Conservation (phyloP, 2,888 invertebrate genomes). For the Lasioglossum morio region DNA sequence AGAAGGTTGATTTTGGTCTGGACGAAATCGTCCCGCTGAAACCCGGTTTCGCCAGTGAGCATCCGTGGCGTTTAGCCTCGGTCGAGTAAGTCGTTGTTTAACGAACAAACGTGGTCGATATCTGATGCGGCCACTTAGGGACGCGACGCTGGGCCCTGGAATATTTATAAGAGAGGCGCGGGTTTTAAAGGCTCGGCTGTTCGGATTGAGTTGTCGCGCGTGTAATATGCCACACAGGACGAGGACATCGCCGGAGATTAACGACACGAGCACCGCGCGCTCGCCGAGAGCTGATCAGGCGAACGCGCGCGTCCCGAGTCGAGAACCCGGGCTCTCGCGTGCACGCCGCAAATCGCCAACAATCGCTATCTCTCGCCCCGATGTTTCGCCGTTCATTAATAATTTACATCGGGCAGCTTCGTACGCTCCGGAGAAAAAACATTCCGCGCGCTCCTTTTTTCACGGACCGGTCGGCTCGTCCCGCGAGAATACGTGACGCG, state of each 20-base stretch:
- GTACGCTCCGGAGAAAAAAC: not conserved
- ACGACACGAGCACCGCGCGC: conserved; percentile 27
- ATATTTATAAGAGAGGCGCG: conserved; percentile 65
- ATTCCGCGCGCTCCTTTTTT: not conserved
- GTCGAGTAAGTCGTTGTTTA: conserved; percentile 10
- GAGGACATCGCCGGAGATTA: conserved; percentile 31
- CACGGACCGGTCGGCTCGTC: not conserved
- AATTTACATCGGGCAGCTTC: not conserved
- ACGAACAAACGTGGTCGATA: conserved; percentile 36
- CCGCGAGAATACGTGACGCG: not conserved
- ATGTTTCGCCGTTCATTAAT: not conserved
- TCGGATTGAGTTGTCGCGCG: conserved; percentile 63
- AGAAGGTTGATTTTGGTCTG: not conserved
- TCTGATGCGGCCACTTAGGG: conserved; percentile 42
- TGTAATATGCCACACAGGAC: conserved; percentile 49
- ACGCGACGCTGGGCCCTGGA: conserved; percentile 35
- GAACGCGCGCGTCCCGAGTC: not conserved
- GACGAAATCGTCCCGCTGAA: not conserved
- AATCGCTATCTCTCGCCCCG: not conserved
- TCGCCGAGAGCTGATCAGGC: not conserved
- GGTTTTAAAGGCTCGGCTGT: conserved; percentile 56
- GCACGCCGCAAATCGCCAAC: not conserved
- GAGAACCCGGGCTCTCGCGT: conserved; percentile 3
- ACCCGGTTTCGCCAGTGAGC: not conserved
- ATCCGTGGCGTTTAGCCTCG: not conserved